phyloP scores from a whole-genome alignment of 2,113 vertebrate genomes.

The Hydropotes inermis region DNA sequence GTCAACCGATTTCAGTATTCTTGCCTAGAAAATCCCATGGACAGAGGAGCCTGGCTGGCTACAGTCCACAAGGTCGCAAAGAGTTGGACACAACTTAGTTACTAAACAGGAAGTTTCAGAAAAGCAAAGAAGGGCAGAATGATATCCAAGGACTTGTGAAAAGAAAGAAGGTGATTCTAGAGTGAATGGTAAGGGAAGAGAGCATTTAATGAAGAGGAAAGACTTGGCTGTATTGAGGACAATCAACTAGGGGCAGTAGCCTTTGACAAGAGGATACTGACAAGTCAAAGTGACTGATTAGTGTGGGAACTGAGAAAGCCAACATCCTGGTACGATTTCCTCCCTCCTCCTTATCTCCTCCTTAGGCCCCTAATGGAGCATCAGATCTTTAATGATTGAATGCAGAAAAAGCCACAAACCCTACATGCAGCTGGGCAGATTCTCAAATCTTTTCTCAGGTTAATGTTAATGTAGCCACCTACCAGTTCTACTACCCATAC shows the following conservation, averaged over 20 bases:
- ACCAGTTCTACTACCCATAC: neutral
- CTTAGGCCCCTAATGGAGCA: too few species aligned
- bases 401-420: neutral
- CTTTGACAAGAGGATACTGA: neutral
- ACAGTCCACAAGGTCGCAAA: neutral
- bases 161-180: neutral
- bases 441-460: neutral
- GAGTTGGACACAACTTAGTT: neutral
- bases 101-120: neutral
- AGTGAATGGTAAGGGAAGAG: neutral
- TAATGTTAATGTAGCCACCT: neutral
- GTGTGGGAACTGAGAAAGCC: neutral
- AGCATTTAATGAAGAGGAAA: neutral
- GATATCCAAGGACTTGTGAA: neutral
- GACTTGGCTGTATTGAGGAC: neutral
- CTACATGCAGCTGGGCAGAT: neutral
- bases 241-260: neutral
- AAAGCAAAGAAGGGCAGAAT: neutral
- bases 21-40: neutral
- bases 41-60: neutral
- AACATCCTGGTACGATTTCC: neutral
- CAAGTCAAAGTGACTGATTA: neutral
- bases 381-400: neutral
- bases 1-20: neutral
- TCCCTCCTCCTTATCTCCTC: neutral